Conservation (phyloP, 2,797 vertebrate species). For the Prunella strophiata region DNA sequence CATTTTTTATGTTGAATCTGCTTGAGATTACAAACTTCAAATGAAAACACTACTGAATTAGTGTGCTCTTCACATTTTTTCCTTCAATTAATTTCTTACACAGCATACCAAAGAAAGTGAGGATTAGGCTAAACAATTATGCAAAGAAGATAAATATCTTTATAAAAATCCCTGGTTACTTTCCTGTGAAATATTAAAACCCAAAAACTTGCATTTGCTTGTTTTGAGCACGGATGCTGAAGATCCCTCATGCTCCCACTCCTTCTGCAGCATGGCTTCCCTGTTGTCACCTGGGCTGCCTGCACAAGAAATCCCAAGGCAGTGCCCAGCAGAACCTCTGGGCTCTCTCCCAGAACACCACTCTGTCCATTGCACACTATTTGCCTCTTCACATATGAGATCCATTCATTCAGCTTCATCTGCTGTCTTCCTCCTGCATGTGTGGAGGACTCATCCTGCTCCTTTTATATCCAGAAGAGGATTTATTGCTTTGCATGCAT, state of each 20-base stretch:
- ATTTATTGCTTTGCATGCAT: not conserved
- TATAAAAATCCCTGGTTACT: not conserved
- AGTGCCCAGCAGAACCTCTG: not conserved
- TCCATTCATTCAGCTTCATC: not conserved
- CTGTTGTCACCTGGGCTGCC: not conserved
- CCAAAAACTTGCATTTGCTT: not conserved
- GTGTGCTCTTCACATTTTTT: not conserved
- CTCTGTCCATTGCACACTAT: not conserved
- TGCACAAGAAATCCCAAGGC: not conserved
- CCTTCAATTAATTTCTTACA: not conserved
- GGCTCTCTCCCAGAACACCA: not conserved
- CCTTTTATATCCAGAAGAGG: not conserved
- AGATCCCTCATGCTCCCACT: not conserved
- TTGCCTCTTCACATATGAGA: not conserved
- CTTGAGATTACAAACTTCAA: not conserved
- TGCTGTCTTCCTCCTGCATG: not conserved
- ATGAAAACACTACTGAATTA: not conserved
- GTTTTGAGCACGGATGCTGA: not conserved
- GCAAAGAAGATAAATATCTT: not conserved
- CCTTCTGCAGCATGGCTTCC: not conserved
- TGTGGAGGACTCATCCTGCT: not conserved
- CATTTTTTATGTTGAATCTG: not conserved
- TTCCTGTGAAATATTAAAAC: not conserved
- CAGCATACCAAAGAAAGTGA: not conserved
- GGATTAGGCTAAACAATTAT: not conserved